phyloP scores from a whole-genome alignment of 2,888 invertebrate species.

The Ypsolopha sequella region DNA sequence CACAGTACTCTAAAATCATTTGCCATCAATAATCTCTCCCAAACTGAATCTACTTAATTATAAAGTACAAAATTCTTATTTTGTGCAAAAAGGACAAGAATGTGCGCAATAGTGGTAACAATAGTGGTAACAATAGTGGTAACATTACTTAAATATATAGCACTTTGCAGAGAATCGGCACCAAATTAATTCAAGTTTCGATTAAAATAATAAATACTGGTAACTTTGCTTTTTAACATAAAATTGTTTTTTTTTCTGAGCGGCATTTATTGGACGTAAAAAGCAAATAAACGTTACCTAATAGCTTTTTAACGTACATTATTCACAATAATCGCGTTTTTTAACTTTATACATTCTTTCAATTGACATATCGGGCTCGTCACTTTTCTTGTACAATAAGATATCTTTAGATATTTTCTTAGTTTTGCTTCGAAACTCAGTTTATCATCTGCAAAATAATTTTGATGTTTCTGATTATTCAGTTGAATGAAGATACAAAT shows the following conservation, averaged over 20 bases:
- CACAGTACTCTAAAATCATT: background rate
- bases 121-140: constrained; percentile 26
- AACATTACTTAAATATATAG: constrained; percentile 41
- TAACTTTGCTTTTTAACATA: background rate
- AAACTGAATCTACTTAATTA: background rate
- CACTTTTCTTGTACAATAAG: constrained; percentile 61
- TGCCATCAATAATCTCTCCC: background rate
- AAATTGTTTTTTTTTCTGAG: no score
- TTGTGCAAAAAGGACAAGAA: constrained; percentile 22
- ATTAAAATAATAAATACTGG: background rate
- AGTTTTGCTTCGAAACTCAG: constrained; percentile 23
- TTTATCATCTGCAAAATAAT: constrained; percentile 28
- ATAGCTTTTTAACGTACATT: constrained; percentile 22
- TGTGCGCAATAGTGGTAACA: constrained; percentile 12
- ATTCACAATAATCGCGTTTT: constrained; percentile 42
- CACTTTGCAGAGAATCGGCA: constrained; percentile 50
- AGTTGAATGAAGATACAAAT: background rate
- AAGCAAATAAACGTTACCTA: constrained; percentile 14
- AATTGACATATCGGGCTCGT: constrained; percentile 67
- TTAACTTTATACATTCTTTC: constrained; percentile 54
- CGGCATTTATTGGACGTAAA: constrained; percentile 1
- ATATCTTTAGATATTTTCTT: constrained; percentile 27
- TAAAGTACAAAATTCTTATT: constrained; percentile 6
- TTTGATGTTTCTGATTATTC: constrained; percentile 1
- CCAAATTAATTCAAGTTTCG: constrained; percentile 12